Conservation (phyloP, 1,140 invertebrate genomes). For the Drosophila jambulina region DNA sequence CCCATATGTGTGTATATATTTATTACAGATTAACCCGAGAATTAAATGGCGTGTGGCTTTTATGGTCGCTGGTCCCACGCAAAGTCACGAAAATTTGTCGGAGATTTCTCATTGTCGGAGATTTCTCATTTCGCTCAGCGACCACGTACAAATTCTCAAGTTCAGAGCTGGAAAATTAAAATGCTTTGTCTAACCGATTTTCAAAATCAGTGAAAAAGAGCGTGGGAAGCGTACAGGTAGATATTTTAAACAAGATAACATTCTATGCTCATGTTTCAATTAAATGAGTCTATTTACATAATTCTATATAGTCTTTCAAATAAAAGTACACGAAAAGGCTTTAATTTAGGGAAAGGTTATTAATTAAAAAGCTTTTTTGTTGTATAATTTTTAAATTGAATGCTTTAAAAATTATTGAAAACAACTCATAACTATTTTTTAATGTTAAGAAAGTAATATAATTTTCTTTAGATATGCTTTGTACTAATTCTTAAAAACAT, state of each 20-base stretch:
- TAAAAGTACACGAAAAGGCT: no score
- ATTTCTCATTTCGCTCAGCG: slow-evolving; percentile 33
- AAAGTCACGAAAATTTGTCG: slow-evolving; percentile 77
- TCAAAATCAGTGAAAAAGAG: slow-evolving; percentile 34
- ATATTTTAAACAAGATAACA: neutral
- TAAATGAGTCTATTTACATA: neutral
- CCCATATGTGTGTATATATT: slow-evolving; percentile 39
- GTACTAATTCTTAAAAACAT: neutral
- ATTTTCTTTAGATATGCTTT: no score
- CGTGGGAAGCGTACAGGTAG: slow-evolving; percentile 33
- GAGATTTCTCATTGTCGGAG: slow-evolving; percentile 49
- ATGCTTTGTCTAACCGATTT: slow-evolving; percentile 20
- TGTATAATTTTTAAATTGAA: no score
- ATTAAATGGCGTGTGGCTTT: slow-evolving; percentile 76
- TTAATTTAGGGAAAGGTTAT: no score
- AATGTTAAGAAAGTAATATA: no score
- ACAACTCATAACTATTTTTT: neutral
- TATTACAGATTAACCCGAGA: slow-evolving; percentile 78
- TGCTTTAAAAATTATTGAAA: neutral
- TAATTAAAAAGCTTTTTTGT: no score
- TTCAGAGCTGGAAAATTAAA: slow-evolving; percentile 33
- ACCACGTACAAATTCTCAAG: slow-evolving; percentile 51
- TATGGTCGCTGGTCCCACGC: slow-evolving; percentile 73
- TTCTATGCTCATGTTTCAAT: neutral
- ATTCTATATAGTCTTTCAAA: neutral